A percentile compares a stretch with the other conserved stretches of the same genome.
These are phyloP conservation scores for Tylochromis polylepis DNA, from an alignment of 2,113 vertebrate genomes.

Conservation along the genomic window DNA sequence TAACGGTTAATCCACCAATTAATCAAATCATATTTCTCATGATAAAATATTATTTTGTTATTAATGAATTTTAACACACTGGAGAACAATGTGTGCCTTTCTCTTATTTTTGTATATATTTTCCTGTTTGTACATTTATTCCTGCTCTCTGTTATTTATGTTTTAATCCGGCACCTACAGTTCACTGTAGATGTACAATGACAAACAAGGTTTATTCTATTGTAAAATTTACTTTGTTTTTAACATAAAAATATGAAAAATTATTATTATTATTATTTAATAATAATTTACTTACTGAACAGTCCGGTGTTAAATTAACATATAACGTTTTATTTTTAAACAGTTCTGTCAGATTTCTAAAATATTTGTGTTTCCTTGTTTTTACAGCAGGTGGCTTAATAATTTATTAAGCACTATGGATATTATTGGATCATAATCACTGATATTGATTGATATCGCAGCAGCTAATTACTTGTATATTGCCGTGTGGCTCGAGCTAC, in stretches of 20 bases:
- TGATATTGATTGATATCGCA: not conserved
- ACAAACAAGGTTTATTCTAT: not conserved
- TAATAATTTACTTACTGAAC: not conserved
- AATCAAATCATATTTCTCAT: too few species aligned
- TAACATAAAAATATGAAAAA: not conserved
- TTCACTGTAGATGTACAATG: not conserved
- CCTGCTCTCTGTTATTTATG: not conserved
- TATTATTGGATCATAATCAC: not conserved
- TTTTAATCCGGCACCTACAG: too few species aligned
- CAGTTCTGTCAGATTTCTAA: not conserved
- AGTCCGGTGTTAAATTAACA: not conserved
- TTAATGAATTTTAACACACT: too few species aligned
- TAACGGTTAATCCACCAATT: too few species aligned
- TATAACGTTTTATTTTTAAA: not conserved
- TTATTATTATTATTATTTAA: not conserved
- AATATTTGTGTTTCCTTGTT: not conserved
- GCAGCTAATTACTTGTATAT: not conserved
- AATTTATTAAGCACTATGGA: not conserved
- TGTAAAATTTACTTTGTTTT: not conserved
- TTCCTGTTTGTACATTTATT: too few species aligned
- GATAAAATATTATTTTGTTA: too few species aligned
- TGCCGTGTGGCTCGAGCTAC: not conserved
- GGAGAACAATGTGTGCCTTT: too few species aligned
- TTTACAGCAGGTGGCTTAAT: not conserved
- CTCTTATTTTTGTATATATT: too few species aligned